Percentiles rank a stretch among this genome's conserved stretches.
Conservation (phyloP, 2,113 vertebrate genomes). For the Cervus canadensis region DNA sequence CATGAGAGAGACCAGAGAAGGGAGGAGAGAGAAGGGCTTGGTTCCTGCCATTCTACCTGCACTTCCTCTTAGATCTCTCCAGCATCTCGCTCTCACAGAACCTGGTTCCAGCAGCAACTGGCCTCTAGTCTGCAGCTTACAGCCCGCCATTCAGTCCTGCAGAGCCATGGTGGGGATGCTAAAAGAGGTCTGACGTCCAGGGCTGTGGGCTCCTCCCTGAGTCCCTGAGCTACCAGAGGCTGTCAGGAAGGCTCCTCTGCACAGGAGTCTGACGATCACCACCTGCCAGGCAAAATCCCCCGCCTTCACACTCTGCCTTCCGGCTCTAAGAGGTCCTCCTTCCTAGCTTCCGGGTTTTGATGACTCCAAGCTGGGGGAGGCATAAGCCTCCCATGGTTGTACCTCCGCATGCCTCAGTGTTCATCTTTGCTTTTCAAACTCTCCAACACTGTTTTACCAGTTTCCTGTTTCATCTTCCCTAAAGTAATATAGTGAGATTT, state of each 20-base stretch:
- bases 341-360: background rate
- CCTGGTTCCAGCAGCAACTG: fast-evolving
- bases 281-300: too few species aligned
- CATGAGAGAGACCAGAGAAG: background rate
- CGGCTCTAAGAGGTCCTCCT: background rate
- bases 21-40: background rate
- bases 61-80: background rate
- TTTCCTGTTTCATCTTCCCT: background rate
- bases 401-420: background rate
- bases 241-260: background rate
- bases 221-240: background rate
- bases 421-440: background rate
- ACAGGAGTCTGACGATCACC: fast-evolving
- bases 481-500: background rate
- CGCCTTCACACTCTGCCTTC: background rate
- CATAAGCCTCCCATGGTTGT: background rate
- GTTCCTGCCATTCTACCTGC: too few species aligned
- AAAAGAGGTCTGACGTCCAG: background rate
- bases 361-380: background rate
- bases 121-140: background rate
- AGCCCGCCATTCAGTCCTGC: fast-evolving
- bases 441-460: background rate
- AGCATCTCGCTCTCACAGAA: fast-evolving
- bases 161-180: background rate
- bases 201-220: background rate